Conservation (phyloP, 2,113 vertebrate species). For the Erinaceus europaeus region DNA sequence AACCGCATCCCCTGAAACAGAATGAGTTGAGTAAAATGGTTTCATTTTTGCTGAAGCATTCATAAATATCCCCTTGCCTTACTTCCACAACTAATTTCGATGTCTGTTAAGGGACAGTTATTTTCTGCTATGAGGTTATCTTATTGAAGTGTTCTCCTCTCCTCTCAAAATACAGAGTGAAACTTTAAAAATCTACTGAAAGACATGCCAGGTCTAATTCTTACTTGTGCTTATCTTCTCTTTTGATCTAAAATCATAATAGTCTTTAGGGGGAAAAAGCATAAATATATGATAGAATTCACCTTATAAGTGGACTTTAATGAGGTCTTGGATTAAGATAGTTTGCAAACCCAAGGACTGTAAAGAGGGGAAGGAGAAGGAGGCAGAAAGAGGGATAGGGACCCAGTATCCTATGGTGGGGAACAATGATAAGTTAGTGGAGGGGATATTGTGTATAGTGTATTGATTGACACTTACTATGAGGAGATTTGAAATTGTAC, state of each 20-base stretch:
- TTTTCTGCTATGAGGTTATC: not conserved
- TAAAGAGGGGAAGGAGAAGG: no score
- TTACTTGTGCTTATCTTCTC: constrained; percentile 44
- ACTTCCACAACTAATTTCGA: not conserved
- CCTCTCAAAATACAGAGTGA: no score
- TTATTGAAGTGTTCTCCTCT: no score
- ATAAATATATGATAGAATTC: constrained; percentile 9
- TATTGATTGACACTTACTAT: no score
- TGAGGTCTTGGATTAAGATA: not conserved
- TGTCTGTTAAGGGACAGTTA: not conserved
- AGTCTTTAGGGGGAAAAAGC: constrained; percentile 58
- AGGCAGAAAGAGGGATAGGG: no score
- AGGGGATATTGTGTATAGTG: no score
- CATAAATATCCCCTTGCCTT: constrained; percentile 39
- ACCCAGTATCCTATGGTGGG: no score
- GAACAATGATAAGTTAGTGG: no score
- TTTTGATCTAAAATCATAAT: constrained; percentile 63
- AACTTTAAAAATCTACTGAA: no score
- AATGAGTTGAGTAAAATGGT: constrained; percentile 31
- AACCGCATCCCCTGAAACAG: constrained; percentile 50
- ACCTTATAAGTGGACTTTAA: constrained; percentile 46
- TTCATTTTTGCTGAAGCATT: constrained; percentile 43
- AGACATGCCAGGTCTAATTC: constrained; percentile 73
- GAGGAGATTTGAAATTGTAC: no score
- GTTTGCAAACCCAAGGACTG: no score